Conservation (phyloP, 2,888 invertebrate species). For the Desoria tigrina region DNA sequence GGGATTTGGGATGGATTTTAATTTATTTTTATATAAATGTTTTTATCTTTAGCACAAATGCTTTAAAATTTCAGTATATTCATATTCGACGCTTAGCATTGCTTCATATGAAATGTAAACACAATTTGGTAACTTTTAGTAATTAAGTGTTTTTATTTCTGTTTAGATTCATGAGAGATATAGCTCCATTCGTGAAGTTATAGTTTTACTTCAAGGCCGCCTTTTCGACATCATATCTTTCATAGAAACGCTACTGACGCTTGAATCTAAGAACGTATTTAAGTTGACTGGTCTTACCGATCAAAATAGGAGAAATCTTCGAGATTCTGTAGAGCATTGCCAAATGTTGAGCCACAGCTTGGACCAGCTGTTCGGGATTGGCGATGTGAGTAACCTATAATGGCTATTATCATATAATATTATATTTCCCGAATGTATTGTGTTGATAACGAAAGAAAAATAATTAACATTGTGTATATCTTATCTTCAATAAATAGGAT, state of each 20-base stretch:
- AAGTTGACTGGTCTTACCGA: conserved; percentile 32
- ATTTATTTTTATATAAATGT: too few relatives aligned
- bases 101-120: too few relatives aligned
- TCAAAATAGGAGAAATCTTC: conserved; percentile 34
- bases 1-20: too few relatives aligned
- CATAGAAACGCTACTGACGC: conserved; percentile 31
- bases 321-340: conserved; percentile 31
- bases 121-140: too few relatives aligned
- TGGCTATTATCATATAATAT: too few relatives aligned
- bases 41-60: too few relatives aligned
- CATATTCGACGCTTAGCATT: too few relatives aligned
- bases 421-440: too few relatives aligned
- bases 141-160: background rate
- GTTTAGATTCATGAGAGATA: conserved; percentile 23
- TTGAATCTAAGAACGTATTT: conserved; percentile 38
- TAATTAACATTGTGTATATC: too few relatives aligned
- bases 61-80: too few relatives aligned
- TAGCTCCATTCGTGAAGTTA: conserved; percentile 27
- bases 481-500: too few relatives aligned
- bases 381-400: conserved; percentile 2
- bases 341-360: conserved; percentile 33
- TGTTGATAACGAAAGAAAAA: too few relatives aligned
- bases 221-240: conserved; percentile 33
- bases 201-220: conserved; percentile 29
- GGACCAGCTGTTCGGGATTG: conserved; percentile 25